phyloP scores from a whole-genome alignment of 2,113 vertebrate species.

The Aix galericulata region DNA sequence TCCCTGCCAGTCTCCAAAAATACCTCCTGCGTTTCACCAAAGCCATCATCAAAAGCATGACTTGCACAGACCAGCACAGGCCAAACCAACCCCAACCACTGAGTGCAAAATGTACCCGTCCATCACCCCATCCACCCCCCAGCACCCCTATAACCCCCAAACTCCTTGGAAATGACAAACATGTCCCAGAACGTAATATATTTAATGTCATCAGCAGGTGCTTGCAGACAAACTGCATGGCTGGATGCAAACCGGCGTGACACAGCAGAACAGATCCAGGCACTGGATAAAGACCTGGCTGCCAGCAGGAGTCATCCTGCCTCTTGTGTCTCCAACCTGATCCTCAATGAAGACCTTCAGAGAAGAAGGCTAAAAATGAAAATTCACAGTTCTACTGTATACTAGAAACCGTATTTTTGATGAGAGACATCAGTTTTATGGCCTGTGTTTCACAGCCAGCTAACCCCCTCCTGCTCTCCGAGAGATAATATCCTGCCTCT shows the following conservation, averaged over 20 bases:
- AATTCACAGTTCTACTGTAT: background rate
- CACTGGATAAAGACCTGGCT: background rate
- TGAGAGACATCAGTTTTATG: background rate
- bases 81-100: background rate
- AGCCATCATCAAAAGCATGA: background rate
- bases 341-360: background rate
- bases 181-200: background rate
- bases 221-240: background rate
- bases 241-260: background rate
- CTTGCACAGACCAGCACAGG: background rate
- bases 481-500: constrained; percentile 10
- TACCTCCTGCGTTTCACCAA: background rate
- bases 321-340: background rate
- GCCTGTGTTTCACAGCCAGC: background rate
- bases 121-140: background rate
- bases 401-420: background rate
- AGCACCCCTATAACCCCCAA: background rate
- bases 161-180: background rate
- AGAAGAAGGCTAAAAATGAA: background rate
- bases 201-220: background rate
- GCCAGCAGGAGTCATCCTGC: background rate
- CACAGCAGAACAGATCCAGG: background rate
- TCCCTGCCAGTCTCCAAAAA: background rate
- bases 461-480: background rate
- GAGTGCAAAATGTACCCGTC: background rate